phyloP scores from a whole-genome alignment of 2,797 vertebrate species.

The Crenuchus spilurus region DNA sequence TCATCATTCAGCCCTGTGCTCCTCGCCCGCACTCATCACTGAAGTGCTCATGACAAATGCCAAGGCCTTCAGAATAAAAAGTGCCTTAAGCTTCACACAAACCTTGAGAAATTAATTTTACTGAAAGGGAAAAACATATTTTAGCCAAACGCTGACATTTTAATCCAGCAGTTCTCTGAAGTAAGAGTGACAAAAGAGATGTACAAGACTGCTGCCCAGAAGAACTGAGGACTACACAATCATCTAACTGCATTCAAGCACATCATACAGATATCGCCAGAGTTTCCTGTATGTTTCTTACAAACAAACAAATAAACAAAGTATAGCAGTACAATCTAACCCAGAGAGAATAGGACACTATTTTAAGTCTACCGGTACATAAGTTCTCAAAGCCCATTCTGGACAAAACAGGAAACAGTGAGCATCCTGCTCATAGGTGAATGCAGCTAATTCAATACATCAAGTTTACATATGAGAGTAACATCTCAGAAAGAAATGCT shows the following conservation, averaged over 20 bases:
- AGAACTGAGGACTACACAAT: background rate
- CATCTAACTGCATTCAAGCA: background rate
- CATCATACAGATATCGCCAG: too few species aligned
- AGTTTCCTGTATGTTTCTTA: too few species aligned
- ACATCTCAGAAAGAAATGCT: too few species aligned
- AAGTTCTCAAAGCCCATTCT: too few species aligned
- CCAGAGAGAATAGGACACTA: too few species aligned
- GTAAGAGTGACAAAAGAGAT: background rate
- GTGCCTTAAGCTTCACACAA: background rate
- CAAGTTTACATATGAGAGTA: too few species aligned
- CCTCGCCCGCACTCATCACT: background rate
- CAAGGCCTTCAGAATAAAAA: slow-evolving; percentile 7
- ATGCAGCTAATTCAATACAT: too few species aligned
- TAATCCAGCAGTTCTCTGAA: background rate
- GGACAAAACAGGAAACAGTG: too few species aligned
- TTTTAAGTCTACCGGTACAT: too few species aligned
- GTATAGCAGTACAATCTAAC: too few species aligned
- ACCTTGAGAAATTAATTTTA: slow-evolving; percentile 20
- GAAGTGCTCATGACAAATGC: slow-evolving; percentile 6
- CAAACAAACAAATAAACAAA: too few species aligned
- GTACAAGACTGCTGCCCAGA: background rate
- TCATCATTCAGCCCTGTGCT: background rate
- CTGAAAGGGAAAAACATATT: slow-evolving; percentile 11
- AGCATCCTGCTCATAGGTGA: too few species aligned
- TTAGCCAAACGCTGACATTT: slow-evolving; percentile 24